phyloP scores from a whole-genome alignment of 2,113 vertebrate species.

The Camelus dromedarius region DNA sequence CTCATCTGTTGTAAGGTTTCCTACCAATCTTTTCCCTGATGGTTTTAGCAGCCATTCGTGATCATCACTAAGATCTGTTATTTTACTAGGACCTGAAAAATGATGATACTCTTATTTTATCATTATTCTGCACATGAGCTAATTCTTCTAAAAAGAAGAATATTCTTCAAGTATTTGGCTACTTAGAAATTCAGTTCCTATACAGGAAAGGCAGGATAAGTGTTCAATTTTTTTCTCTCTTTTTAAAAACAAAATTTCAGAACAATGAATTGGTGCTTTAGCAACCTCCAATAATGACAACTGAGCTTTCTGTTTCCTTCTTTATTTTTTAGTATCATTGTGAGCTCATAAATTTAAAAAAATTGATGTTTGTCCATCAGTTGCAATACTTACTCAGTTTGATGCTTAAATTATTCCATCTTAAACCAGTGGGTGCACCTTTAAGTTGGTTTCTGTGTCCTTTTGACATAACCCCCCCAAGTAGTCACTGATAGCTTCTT shows the following conservation, averaged over 20 bases:
- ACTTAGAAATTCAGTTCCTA: slow-evolving; percentile 12
- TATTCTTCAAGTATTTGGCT: slow-evolving; percentile 8
- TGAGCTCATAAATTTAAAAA: not conserved
- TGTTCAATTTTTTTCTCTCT: not conserved
- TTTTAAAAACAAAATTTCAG: not conserved
- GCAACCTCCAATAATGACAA: not conserved
- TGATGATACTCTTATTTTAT: slow-evolving; percentile 6
- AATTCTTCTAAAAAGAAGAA: slow-evolving; percentile 29
- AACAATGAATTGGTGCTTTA: not conserved
- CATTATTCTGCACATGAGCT: slow-evolving; percentile 30
- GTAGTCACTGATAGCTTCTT: not conserved
- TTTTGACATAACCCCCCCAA: not conserved
- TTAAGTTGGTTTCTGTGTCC: not conserved
- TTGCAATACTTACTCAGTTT: slow-evolving; percentile 15
- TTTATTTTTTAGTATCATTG: not conserved
- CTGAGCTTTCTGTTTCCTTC: slow-evolving; percentile 4
- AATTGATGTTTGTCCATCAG: not conserved
- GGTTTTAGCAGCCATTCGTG: not conserved
- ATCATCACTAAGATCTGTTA: not conserved
- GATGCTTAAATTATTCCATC: not conserved
- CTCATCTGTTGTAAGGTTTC: slow-evolving; percentile 24
- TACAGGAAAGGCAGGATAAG: slow-evolving; percentile 10
- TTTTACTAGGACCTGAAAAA: slow-evolving; percentile 52
- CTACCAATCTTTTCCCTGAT: not conserved
- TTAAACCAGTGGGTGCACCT: not conserved